Percentiles rank a stretch among this genome's conserved stretches.
These are phyloP conservation scores for Lycorma delicatula DNA, from an alignment of 1,140 invertebrate species.

Conservation along the genomic window DNA sequence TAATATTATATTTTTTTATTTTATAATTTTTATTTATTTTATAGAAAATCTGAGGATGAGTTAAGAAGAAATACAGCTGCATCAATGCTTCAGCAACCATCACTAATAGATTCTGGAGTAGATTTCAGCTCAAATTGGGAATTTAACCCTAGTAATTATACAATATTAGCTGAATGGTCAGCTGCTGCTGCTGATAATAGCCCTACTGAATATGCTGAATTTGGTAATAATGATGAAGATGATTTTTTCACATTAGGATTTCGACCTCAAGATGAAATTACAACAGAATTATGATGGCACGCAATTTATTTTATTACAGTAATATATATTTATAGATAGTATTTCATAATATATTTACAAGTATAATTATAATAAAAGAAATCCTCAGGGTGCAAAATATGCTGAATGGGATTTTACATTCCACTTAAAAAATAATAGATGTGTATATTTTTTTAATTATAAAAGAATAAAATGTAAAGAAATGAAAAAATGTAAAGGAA, in stretches of 20 bases:
- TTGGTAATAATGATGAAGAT: constrained; percentile 42
- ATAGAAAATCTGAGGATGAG: constrained; percentile 1
- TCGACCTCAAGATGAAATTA: constrained; percentile 67
- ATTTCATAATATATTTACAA: no score
- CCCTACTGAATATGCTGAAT: neutral
- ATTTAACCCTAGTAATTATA: constrained; percentile 34
- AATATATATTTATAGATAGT: no score
- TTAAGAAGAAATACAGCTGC: neutral
- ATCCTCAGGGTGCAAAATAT: no score
- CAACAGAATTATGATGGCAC: constrained; percentile 61
- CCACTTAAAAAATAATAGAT: no score
- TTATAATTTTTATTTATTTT: constrained; percentile 1
- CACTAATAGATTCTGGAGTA: constrained; percentile 19
- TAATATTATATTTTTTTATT: no score
- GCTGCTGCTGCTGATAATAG: constrained; percentile 35
- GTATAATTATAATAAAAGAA: no score
- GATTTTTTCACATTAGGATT: constrained; percentile 63
- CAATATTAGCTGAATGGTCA: constrained; percentile 49
- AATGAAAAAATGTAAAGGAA: no score
- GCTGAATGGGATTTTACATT: no score
- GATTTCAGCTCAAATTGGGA: constrained; percentile 23
- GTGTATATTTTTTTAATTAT: no score
- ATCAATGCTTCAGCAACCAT: constrained; percentile 16
- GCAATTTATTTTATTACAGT: no score
- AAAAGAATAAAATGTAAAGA: no score